These are phyloP conservation scores for Zaprionus nigranus DNA, from an alignment of 1,140 invertebrate genomes.

Conservation along the genomic window DNA sequence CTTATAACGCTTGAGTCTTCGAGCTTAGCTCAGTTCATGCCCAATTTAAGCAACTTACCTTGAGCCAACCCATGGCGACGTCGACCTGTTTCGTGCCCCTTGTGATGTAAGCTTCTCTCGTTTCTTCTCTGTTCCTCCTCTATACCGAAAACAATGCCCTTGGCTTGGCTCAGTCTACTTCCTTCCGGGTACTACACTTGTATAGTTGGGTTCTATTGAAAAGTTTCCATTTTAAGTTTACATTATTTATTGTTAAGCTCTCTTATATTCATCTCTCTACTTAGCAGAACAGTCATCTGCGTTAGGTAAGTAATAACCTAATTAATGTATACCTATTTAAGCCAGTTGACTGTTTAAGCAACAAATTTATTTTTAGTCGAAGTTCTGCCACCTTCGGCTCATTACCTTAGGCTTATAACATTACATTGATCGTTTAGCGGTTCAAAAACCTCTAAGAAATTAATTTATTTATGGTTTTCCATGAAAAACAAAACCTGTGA, in stretches of 20 bases:
- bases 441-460: background rate
- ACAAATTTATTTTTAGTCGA: too few relatives aligned
- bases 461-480: background rate
- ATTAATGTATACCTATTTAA: background rate
- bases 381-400: background rate
- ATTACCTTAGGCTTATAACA: background rate
- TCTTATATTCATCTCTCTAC: background rate
- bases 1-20: background rate
- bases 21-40: background rate
- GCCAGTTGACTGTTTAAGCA: too few relatives aligned
- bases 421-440: background rate
- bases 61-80: too few relatives aligned
- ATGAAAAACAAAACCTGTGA: background rate
- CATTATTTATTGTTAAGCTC: background rate
- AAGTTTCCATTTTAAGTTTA: background rate
- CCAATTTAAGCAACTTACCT: constrained; percentile 26
- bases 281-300: background rate
- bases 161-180: constrained; percentile 36
- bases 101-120: constrained; percentile 14
- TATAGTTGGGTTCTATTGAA: constrained; percentile 9
- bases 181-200: constrained; percentile 31
- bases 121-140: constrained; percentile 6
- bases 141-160: constrained; percentile 14
- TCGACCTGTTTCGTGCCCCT: constrained; percentile 17
- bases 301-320: background rate